Evolutionary conservation across 2,113 vertebrate species (phyloP).

Genomic region (Xyrauchen texanus): DNA sequence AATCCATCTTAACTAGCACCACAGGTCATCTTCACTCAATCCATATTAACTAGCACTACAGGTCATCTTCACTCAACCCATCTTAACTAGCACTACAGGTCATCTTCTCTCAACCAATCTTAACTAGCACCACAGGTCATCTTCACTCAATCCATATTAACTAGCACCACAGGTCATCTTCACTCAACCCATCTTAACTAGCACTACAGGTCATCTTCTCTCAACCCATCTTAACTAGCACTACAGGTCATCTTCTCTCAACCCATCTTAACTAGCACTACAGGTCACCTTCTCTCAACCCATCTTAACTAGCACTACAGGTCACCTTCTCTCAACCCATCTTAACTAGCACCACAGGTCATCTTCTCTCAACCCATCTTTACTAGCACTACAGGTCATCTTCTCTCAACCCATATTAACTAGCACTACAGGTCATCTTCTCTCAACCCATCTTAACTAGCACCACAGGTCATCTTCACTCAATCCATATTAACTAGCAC

Average conservation of each 20-base stretch:
- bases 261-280: slow-evolving; percentile 35
- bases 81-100: slow-evolving; percentile 42
- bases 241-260: too few relatives aligned
- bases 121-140: slow-evolving; percentile 46
- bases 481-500: slow-evolving; percentile 20
- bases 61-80: too few relatives aligned
- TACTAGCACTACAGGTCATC: too few relatives aligned
- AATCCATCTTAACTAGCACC: slow-evolving; percentile 28
- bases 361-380: slow-evolving; percentile 40
- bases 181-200: background rate
- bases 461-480: too few relatives aligned
- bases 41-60: too few relatives aligned
- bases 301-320: too few relatives aligned
- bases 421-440: slow-evolving; percentile 44
- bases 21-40: slow-evolving; percentile 36
- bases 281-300: slow-evolving; percentile 33
- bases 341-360: slow-evolving; percentile 43
- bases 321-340: too few relatives aligned
- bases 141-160: slow-evolving; percentile 36
- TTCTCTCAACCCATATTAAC: background rate
- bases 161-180: too few relatives aligned
- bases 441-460: slow-evolving; percentile 45
- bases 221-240: slow-evolving; percentile 44
- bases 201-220: slow-evolving; percentile 44
- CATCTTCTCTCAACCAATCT: slow-evolving; percentile 14